Evolutionary conservation across 2,797 vertebrate species (phyloP).

Genomic region (Pseudochirops cupreus): DNA sequence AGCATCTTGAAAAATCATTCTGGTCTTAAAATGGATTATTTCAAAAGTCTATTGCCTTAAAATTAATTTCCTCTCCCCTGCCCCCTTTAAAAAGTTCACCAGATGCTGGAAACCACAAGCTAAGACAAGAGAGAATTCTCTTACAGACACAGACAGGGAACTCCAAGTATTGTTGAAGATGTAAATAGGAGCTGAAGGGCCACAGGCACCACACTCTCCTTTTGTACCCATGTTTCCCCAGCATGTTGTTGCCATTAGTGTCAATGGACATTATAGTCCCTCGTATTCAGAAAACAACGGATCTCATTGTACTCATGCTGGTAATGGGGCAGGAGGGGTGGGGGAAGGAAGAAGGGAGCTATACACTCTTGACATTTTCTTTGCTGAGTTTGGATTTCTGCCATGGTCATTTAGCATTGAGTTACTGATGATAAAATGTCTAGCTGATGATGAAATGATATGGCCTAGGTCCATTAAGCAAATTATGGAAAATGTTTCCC

Average conservation of each 20-base stretch:
- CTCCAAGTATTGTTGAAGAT: not conserved
- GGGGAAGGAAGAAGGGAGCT: not conserved
- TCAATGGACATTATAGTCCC: conserved; percentile 5
- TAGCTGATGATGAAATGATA: not conserved
- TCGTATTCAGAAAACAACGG: not conserved
- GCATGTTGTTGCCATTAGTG: not conserved
- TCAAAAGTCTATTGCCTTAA: not conserved
- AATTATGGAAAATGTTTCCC: not conserved
- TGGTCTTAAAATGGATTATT: not conserved
- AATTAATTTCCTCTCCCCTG: not conserved
- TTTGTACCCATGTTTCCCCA: not conserved
- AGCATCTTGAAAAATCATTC: not conserved
- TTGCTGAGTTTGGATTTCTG: not conserved
- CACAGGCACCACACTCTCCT: not conserved
- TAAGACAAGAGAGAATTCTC: not conserved
- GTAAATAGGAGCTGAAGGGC: not conserved
- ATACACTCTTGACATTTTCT: not conserved
- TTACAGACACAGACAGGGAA: not conserved
- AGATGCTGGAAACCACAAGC: not conserved
- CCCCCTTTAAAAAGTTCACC: not conserved
- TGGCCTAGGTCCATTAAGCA: not conserved
- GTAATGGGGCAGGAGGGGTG: not conserved
- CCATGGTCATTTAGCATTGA: not conserved
- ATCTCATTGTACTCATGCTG: not conserved
- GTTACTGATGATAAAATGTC: not conserved